Evolutionary conservation across 2,797 vertebrate species (phyloP).

Genomic region (Hirundo rustica): DNA sequence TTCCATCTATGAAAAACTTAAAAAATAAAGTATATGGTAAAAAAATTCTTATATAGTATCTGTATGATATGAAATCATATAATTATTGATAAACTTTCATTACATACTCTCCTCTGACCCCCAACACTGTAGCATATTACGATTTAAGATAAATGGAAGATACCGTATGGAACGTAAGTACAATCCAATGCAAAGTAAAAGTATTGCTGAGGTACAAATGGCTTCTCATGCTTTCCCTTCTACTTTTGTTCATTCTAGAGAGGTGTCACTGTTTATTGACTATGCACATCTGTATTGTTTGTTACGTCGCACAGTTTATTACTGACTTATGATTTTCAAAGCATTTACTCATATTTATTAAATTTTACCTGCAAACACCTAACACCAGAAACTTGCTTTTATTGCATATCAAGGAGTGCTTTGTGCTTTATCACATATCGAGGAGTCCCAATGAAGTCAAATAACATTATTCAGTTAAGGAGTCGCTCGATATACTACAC

Average conservation of each 20-base stretch:
- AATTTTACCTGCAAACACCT: background rate
- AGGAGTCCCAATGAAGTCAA: background rate
- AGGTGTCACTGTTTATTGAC: background rate
- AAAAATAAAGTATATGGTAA: background rate
- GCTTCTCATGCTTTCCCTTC: background rate
- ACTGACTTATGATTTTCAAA: background rate
- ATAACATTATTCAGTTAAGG: background rate
- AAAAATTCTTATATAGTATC: background rate
- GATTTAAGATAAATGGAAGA: background rate
- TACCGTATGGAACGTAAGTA: background rate
- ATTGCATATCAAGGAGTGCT: background rate
- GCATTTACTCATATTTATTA: background rate
- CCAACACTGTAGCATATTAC: background rate
- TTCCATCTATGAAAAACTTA: background rate
- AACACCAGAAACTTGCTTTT: background rate
- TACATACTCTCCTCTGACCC: rapidly evolving
- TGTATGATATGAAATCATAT: background rate
- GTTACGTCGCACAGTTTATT: background rate
- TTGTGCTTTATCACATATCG: background rate
- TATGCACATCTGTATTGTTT: background rate
- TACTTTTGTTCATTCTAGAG: background rate
- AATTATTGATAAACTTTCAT: background rate
- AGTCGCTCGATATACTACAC: background rate
- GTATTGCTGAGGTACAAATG: background rate
- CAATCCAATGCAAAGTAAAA: background rate